Evolutionary conservation across 2,888 invertebrate species (phyloP).

Genomic region (Ochropacha duplaris): DNA sequence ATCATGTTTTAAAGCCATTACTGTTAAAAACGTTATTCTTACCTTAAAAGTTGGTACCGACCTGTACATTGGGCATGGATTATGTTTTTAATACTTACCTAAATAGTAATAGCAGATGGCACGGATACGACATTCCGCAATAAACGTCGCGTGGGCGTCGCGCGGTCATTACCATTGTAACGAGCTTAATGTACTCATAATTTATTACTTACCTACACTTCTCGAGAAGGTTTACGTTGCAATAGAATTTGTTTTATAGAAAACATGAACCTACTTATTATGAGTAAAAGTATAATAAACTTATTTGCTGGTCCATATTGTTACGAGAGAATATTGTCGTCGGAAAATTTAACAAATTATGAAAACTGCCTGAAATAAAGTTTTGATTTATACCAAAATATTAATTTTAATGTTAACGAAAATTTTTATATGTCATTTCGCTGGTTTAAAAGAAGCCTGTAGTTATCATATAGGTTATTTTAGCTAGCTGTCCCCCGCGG

Average conservation of each 20-base stretch:
- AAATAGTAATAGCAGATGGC: constrained; percentile 10
- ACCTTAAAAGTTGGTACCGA: neutral
- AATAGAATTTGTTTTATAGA: constrained; percentile 10
- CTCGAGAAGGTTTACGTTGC: constrained; percentile 14
- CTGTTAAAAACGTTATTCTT: neutral
- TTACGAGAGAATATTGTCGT: too few relatives aligned
- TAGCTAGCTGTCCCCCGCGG: too few relatives aligned
- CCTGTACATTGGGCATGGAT: neutral
- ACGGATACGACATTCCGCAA: constrained; percentile 4
- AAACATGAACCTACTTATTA: neutral
- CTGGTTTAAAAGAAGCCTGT: too few relatives aligned
- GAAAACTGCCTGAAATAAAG: too few relatives aligned
- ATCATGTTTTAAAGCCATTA: too few relatives aligned
- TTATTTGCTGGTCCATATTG: too few relatives aligned
- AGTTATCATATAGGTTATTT: too few relatives aligned
- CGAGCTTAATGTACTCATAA: constrained; percentile 37
- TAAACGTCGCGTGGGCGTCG: constrained; percentile 30
- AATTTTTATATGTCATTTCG: too few relatives aligned
- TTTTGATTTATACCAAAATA: too few relatives aligned
- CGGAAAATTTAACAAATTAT: too few relatives aligned
- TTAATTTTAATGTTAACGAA: too few relatives aligned
- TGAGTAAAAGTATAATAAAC: neutral
- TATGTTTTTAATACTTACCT: neutral
- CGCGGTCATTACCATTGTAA: constrained; percentile 44
- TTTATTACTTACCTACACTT: constrained; percentile 33